Base-by-base conservation (phyloP, 2,113 vertebrate species). In the Rhinogobius similis region DNA sequence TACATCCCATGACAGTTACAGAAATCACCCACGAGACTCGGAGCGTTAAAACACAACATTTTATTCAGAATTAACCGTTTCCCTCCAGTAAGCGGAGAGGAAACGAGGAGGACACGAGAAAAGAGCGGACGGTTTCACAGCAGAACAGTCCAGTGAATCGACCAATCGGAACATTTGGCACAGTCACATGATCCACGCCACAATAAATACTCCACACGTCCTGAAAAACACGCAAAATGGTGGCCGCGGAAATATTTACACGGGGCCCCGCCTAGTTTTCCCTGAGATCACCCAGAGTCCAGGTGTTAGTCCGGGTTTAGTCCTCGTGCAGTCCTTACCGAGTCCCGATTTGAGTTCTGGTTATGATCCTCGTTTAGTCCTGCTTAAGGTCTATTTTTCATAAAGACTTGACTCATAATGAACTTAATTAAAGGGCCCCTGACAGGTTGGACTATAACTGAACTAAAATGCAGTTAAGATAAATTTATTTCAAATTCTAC, bases 131-230 rank as follows among this genome's bases (percentile, higher is more conserved):
- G 27, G 58, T 12, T 36, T 59, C 56, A 36, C 56, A 59, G 56
- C 56, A 36, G 56, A 36, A 20, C 16, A 11, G 56, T 59, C 56
- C 56, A 59, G 29, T 36, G 27, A 61, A 61, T 36, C 18, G 29
- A 61, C 58, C 58, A 36, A 61, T 61, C 29, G 21, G 29, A 61
- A 38, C 58, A 38, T 61, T 61, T 61, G 58, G 58, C 58, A 61
- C 58, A n/a, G 27, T 61, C 29, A n/a, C 58, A 61, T 36, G 58
- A n/a, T 16, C 27, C 27, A 11, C 29, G 36, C 14, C 58, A 61
- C 58, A 36, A 61, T n/a, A 61, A 61, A 61, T 38, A 61, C 18
- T 36, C 58, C 12, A 10, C 2, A 12, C 39, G 5, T 36, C 18
- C 9, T n/a, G n/a, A 20, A 36, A 61, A 61, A 61, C 27, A 61